These are phyloP conservation scores for Clamator glandarius DNA, from an alignment of 2,797 vertebrate species.

Conservation along the genomic window DNA sequence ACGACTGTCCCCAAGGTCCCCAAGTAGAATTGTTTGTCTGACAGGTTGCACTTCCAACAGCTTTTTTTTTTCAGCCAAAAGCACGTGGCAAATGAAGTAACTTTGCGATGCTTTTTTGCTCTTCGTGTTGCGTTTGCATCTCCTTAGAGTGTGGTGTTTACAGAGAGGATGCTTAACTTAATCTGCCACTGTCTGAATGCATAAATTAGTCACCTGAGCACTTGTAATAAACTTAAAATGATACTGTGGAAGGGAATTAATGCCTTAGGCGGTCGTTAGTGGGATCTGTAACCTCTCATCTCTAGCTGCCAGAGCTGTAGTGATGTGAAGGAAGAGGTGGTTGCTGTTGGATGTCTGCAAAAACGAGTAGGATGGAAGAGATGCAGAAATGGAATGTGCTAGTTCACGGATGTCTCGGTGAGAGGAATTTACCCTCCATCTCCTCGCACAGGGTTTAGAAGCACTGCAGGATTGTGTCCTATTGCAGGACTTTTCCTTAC, in stretches of 20 bases:
- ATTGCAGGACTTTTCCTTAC: neutral
- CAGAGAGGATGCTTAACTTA: neutral
- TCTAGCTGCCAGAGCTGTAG: neutral
- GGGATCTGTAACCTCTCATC: neutral
- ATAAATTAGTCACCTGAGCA: neutral
- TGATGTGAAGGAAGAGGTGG: neutral
- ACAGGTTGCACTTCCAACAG: neutral
- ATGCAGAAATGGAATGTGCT: neutral
- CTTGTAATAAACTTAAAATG: neutral
- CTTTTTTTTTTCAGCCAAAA: neutral
- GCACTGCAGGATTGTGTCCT: neutral
- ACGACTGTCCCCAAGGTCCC: neutral
- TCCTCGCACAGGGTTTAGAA: neutral
- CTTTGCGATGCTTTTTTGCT: neutral
- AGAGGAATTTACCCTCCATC: neutral
- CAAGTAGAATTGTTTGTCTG: neutral
- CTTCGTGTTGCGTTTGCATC: neutral
- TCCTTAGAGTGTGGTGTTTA: neutral
- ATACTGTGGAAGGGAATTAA: neutral
- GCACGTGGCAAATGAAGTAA: neutral
- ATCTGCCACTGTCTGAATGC: neutral
- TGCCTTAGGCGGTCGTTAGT: neutral
- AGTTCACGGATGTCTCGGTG: neutral
- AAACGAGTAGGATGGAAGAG: neutral
- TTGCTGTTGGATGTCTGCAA: neutral